Conservation (phyloP, 2,888 invertebrate species). For the Protophormia terraenovae region DNA sequence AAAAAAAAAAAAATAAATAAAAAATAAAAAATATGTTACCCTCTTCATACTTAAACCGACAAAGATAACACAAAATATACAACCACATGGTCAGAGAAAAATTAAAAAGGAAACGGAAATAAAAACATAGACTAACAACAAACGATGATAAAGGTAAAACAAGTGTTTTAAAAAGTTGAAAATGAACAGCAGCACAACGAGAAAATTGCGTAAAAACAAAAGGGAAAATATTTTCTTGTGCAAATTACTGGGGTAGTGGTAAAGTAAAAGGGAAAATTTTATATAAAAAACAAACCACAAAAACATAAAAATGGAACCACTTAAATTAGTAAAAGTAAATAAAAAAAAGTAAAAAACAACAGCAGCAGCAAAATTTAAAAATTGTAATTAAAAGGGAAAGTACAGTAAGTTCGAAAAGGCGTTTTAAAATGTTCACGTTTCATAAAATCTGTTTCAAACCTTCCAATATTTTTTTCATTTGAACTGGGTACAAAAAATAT, state of each 20-base stretch:
- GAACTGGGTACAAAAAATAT: too few relatives aligned
- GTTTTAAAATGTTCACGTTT: too few relatives aligned
- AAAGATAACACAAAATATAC: background rate
- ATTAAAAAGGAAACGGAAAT: slow-evolving; percentile 32
- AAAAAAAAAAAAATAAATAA: background rate
- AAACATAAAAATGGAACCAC: slow-evolving; percentile 71
- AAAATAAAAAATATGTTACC: background rate
- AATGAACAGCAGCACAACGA: background rate
- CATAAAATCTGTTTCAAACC: too few relatives aligned
- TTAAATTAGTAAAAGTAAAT: slow-evolving; percentile 79
- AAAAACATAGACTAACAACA: background rate
- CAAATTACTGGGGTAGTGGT: slow-evolving; percentile 11
- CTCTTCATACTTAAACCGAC: background rate
- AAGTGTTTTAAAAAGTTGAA: background rate
- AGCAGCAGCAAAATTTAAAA: background rate
- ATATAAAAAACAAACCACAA: background rate
- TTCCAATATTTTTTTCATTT: too few relatives aligned
- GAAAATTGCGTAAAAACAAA: slow-evolving; percentile 5
- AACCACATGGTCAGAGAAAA: slow-evolving; percentile 7
- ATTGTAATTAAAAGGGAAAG: slow-evolving; percentile 30
- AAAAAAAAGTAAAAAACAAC: slow-evolving; percentile 70
- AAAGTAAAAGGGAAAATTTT: background rate
- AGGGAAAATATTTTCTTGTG: background rate
- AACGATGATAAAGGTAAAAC: background rate
- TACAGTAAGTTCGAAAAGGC: slow-evolving; percentile 30